phyloP scores from a whole-genome alignment of 2,888 invertebrate genomes.

The Cataglyphis rosenhaueri region DNA sequence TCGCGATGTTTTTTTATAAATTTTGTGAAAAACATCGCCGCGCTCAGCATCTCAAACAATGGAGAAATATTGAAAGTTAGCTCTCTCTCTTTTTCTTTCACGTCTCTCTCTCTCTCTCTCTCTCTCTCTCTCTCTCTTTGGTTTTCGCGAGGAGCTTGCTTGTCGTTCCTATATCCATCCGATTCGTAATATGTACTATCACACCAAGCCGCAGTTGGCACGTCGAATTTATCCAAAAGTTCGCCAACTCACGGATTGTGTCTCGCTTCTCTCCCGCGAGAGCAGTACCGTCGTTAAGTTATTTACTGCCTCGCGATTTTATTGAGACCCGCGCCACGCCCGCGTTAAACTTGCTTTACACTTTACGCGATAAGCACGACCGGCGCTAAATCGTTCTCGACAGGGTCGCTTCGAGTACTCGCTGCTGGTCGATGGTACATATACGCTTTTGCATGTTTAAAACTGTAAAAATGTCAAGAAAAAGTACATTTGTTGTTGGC shows the following conservation, averaged over 20 bases:
- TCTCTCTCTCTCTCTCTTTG: too few relatives aligned
- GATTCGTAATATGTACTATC: slow-evolving; percentile 59
- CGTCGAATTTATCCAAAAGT: slow-evolving; percentile 53
- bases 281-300: slow-evolving; percentile 45
- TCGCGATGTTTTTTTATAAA: slow-evolving; percentile 60
- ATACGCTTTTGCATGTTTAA: slow-evolving; percentile 12
- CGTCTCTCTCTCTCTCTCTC: too few relatives aligned
- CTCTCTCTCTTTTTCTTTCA: slow-evolving; percentile 18
- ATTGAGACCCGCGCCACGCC: slow-evolving; percentile 30
- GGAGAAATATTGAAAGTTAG: slow-evolving; percentile 67
- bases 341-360: slow-evolving; percentile 42
- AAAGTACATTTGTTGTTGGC: background rate
- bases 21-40: slow-evolving; percentile 62
- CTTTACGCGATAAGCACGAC: slow-evolving; percentile 27
- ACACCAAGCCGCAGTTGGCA: slow-evolving; percentile 21
- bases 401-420: background rate
- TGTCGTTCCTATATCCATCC: slow-evolving; percentile 35
- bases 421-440: slow-evolving; percentile 2
- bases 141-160: slow-evolving; percentile 29
- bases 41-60: slow-evolving; percentile 42
- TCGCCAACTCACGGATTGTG: slow-evolving; percentile 49
- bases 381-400: slow-evolving; percentile 32
- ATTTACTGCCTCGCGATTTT: slow-evolving; percentile 53
- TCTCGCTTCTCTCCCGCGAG: slow-evolving; percentile 39
- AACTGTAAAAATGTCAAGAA: background rate